Percentiles rank a stretch among this genome's conserved stretches.
Evolutionary conservation across 1,140 invertebrate species (phyloP).

Genomic region (Leucophenga varia): DNA sequence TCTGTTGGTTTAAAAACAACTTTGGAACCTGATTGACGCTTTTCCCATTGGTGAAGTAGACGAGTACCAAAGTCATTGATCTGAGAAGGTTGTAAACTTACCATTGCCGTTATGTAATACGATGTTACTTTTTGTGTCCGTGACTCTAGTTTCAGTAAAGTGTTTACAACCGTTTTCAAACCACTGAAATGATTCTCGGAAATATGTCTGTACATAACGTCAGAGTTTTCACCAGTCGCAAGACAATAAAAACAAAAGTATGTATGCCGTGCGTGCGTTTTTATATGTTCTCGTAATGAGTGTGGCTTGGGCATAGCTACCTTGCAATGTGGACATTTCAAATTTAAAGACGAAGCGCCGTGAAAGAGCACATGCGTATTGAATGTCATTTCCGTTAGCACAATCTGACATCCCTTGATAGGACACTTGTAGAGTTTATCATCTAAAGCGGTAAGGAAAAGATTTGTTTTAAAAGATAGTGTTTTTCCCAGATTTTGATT

Average conservation of each 20-base stretch:
- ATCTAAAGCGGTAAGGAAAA: constrained; percentile 11
- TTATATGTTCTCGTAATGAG: constrained; percentile 22
- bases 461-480: background rate
- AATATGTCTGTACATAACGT: constrained; percentile 60
- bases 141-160: too few species aligned
- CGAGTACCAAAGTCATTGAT: too few species aligned
- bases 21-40: constrained; percentile 38
- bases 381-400: constrained; percentile 9
- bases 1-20: constrained; percentile 62
- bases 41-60: too few species aligned
- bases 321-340: constrained; percentile 58
- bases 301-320: constrained; percentile 59
- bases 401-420: constrained; percentile 4
- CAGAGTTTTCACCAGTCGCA: constrained; percentile 18
- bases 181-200: constrained; percentile 62
- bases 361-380: constrained; percentile 59
- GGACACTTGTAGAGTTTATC: constrained; percentile 14
- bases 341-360: constrained; percentile 36
- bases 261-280: constrained; percentile 56
- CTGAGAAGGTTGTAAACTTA: too few species aligned
- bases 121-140: too few species aligned
- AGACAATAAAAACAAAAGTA: constrained; percentile 41
- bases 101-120: too few species aligned
- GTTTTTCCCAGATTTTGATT: background rate
- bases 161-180: too few species aligned